phyloP scores from a whole-genome alignment of 1,140 invertebrate species.

The Pogonomyrmex californicus region DNA sequence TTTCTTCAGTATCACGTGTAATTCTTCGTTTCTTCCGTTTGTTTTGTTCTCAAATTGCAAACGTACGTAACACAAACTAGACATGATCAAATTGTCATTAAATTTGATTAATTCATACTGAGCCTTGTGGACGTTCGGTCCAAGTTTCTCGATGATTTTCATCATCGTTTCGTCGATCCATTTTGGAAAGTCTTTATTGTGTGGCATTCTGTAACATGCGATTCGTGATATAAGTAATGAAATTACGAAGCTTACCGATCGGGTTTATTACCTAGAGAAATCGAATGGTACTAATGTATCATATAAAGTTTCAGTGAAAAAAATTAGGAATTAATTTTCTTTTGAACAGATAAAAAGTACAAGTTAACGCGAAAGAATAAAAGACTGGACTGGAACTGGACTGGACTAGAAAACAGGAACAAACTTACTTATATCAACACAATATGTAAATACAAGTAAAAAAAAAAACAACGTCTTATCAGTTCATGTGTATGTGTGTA shows the following conservation, averaged over 20 bases:
- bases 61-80: conserved; percentile 58
- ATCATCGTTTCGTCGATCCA: neutral
- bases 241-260: neutral
- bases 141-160: neutral
- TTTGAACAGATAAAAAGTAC: too few relatives aligned
- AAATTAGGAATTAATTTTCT: too few relatives aligned
- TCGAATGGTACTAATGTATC: neutral
- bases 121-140: neutral
- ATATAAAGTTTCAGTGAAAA: too few relatives aligned
- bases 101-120: conserved; percentile 23
- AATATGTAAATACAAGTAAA: too few relatives aligned
- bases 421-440: too few relatives aligned
- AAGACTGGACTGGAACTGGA: too few relatives aligned
- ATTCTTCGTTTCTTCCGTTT: neutral
- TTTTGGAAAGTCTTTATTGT: neutral
- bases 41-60: conserved; percentile 40
- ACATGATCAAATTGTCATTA: neutral
- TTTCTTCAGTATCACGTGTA: neutral
- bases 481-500: too few relatives aligned
- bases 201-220: neutral
- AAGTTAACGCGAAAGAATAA: too few relatives aligned
- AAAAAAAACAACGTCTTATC: too few relatives aligned
- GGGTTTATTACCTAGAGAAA: neutral
- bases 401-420: too few relatives aligned
- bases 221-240: neutral